Base-by-base conservation (phyloP, 2,888 invertebrate species). In the Sepiola atlantica region DNA sequence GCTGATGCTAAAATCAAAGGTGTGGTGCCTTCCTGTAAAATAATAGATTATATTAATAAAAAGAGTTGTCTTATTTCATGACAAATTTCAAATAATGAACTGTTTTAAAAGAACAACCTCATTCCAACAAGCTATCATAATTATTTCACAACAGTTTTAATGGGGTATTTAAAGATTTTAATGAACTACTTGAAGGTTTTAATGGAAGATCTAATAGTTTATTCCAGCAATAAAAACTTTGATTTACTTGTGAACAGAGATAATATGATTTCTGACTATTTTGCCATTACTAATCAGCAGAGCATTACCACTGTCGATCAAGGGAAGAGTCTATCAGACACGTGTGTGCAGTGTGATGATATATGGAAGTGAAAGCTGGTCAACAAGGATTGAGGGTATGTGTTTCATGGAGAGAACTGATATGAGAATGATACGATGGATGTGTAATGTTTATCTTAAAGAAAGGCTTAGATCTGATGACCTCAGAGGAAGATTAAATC, bases 1-100 rank as follows among this genome's bases (percentile, higher is more conserved):
- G 99, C 99, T 6, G 99, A 98, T 3, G 99, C 98, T 96, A 99
- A 98, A 97, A 99, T 99, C 95, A 99, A 98, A 12, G 99, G 99
- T 14, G 99, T 99, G 57, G 99, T 99, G 92, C 99, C 99, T 97
- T 99, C 99, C 99, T 99, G 97, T n/a, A 95, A n/a, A 97, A 77
- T n/a, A 93, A 94, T 97, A 95, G 90, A 92, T 94, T 35, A 94
- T 57, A 55, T 32, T 61, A 24, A 61, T 61, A 61, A 35, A 77
- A n/a, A 77, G 16, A n/a, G 77, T 0, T n/a, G n/a, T 14, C 32
- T 20, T 77, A 32, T 12, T 18, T 24, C 57, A 57, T 61, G 28
- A 61, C 28, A 61, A 61, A 61, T 0, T 61, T 77, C 16, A 21
- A 14, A 12, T 77, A 28, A 61, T 61, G 18, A n/a, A 77, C 77